These are phyloP conservation scores for Siniperca chuatsi DNA, from an alignment of 2,113 vertebrate species.

Conservation along the genomic window DNA sequence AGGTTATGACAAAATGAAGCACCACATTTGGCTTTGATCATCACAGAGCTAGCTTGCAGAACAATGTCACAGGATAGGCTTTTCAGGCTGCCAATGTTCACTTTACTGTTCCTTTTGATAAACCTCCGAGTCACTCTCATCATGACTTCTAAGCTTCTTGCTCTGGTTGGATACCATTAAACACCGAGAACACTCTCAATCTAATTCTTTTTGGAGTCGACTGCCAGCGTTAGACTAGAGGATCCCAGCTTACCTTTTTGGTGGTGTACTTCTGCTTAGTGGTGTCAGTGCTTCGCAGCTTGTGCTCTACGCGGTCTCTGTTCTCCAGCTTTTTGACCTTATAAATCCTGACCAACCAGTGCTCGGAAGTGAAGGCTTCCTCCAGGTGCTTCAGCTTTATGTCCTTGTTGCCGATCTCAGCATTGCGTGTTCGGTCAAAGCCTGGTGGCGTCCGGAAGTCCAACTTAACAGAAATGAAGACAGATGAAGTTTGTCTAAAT, in stretches of 20 bases:
- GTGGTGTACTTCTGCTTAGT: conserved; percentile 97
- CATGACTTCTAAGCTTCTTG: too few species aligned
- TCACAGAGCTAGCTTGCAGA: too few species aligned
- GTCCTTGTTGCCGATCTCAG: conserved; percentile 97
- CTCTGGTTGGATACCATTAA: not conserved
- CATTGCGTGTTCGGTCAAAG: conserved; percentile 95
- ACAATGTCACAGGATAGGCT: too few species aligned
- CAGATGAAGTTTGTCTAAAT: not conserved
- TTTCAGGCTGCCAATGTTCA: too few species aligned
- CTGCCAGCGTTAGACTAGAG: not conserved
- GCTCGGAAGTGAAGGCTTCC: conserved; percentile 96
- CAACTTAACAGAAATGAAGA: conserved; percentile 80
- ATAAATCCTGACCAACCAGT: conserved; percentile 97
- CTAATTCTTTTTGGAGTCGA: too few species aligned
- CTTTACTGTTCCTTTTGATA: too few species aligned
- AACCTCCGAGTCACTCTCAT: too few species aligned
- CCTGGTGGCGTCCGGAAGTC: conserved; percentile 96
- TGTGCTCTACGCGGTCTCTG: conserved; percentile 91
- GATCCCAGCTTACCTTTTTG: conserved; percentile 90
- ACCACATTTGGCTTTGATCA: not conserved
- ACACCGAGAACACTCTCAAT: not conserved
- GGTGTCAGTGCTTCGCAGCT: conserved; percentile 90
- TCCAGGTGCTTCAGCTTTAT: conserved; percentile 96
- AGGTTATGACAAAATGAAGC: not conserved
- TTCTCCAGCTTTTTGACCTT: conserved; percentile 96